phyloP scores from a whole-genome alignment of 2,888 invertebrate genomes.

The Rhingia campestris region DNA sequence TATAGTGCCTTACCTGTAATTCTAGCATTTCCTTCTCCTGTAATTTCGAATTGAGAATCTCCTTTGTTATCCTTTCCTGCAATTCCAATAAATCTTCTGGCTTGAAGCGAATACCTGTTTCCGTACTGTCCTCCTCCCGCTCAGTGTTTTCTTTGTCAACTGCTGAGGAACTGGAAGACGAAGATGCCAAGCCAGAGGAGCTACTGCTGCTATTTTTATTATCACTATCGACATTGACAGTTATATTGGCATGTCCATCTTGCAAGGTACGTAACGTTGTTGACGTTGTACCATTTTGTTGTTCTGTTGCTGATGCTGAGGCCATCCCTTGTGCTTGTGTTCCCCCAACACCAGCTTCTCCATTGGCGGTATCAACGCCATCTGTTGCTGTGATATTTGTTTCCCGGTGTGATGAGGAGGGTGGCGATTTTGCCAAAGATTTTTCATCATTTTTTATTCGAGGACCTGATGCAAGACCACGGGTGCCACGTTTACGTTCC shows the following conservation, averaged over 20 bases:
- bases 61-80: slow-evolving; percentile 82
- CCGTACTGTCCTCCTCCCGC: slow-evolving; percentile 63
- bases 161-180: slow-evolving; percentile 51
- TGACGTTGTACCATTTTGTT: slow-evolving; percentile 72
- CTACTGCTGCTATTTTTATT: slow-evolving; percentile 73
- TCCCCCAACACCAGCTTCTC: slow-evolving; percentile 36
- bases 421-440: slow-evolving; percentile 56
- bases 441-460: slow-evolving; percentile 75
- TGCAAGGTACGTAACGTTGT: slow-evolving; percentile 67
- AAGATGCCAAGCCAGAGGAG: slow-evolving; percentile 43
- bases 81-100: slow-evolving; percentile 82
- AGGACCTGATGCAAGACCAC: slow-evolving; percentile 84
- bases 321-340: background rate
- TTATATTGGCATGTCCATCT: slow-evolving; percentile 77
- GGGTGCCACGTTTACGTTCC: slow-evolving; percentile 92
- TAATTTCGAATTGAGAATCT: slow-evolving; percentile 82
- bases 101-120: slow-evolving; percentile 77
- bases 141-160: slow-evolving; percentile 59
- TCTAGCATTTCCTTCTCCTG: slow-evolving; percentile 82
- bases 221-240: slow-evolving; percentile 76
- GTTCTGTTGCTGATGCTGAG: slow-evolving; percentile 27
- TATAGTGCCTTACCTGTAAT: slow-evolving; percentile 80
- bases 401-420: slow-evolving; percentile 45
- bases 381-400: slow-evolving; percentile 74
- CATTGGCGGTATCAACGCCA: slow-evolving; percentile 62